A percentile compares a stretch with the other conserved stretches of the same genome.
phyloP scores from a whole-genome alignment of 2,888 invertebrate species.

The Polyommatus icarus region DNA sequence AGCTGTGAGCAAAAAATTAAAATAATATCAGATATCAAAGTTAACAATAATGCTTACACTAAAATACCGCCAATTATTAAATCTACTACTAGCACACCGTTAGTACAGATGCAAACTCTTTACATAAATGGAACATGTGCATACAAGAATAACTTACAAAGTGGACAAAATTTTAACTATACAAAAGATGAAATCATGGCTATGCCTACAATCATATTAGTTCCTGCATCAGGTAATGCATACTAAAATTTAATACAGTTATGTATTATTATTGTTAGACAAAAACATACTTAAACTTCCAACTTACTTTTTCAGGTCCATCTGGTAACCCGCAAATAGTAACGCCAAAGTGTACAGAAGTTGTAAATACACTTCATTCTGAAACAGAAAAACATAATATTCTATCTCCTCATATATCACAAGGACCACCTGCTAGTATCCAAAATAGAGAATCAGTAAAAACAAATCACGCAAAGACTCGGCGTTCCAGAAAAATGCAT shows the following conservation, averaged over 20 bases:
- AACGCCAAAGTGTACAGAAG: not conserved
- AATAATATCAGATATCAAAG: constrained; percentile 69
- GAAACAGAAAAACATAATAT: not conserved
- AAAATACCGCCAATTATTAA: constrained; percentile 47
- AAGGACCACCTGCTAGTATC: not conserved
- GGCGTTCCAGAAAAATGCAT: not conserved
- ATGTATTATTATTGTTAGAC: not conserved
- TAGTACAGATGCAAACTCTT: constrained; percentile 62
- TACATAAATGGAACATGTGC: constrained; percentile 68
- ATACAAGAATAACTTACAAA: constrained; percentile 50
- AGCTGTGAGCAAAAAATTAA: constrained; percentile 59
- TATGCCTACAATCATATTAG: constrained; percentile 76
- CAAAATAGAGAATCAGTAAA: constrained; percentile 9
- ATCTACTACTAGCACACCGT: constrained; percentile 60
- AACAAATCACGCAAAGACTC: not conserved
- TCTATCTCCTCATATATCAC: not conserved
- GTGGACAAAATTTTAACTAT: constrained; percentile 46
- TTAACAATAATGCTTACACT: constrained; percentile 51
- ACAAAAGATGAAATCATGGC: constrained; percentile 76
- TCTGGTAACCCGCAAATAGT: constrained; percentile 14
- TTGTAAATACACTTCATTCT: not conserved
- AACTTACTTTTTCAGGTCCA: constrained; percentile 1
- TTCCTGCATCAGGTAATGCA: constrained; percentile 62
- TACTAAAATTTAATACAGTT: not conserved
- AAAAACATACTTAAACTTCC: not conserved